phyloP scores from a whole-genome alignment of 2,113 vertebrate genomes.

The Brachionichthys hirsutus region DNA sequence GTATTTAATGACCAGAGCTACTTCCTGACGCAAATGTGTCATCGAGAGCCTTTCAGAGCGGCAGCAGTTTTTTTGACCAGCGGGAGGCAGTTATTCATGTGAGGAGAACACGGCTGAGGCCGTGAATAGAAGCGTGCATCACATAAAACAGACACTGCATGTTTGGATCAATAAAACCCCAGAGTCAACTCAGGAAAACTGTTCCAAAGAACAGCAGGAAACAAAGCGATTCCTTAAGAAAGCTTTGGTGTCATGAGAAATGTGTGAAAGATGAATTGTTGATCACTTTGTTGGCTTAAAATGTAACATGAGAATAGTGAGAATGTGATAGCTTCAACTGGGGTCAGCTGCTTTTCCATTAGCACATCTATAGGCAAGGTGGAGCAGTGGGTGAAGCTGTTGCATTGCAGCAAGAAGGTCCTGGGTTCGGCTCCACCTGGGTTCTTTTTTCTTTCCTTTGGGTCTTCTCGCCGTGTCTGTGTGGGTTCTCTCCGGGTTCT shows the following conservation, averaged over 20 bases:
- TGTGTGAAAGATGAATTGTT: neutral
- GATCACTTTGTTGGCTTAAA: too few relatives aligned
- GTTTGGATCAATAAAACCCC: slow-evolving; percentile 17
- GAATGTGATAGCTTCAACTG: too few relatives aligned
- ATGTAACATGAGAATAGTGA: too few relatives aligned
- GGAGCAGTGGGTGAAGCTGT: too few relatives aligned
- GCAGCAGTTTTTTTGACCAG: slow-evolving; percentile 13
- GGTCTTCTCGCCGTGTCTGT: too few relatives aligned
- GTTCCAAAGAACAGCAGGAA: slow-evolving; percentile 9
- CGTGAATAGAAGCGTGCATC: neutral
- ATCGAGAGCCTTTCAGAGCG: slow-evolving; percentile 56
- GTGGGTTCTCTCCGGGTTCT: too few relatives aligned
- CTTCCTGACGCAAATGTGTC: slow-evolving; percentile 79
- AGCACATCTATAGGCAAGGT: too few relatives aligned
- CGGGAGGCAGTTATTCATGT: slow-evolving; percentile 19
- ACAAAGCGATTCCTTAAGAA: neutral
- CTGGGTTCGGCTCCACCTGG: too few relatives aligned
- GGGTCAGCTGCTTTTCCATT: too few relatives aligned
- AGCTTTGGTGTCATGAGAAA: neutral
- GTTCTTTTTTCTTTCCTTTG: too few relatives aligned
- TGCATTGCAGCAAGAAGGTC: too few relatives aligned
- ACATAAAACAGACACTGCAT: slow-evolving; percentile 40
- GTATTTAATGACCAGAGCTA: slow-evolving; percentile 46
- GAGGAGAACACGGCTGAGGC: slow-evolving; percentile 2
- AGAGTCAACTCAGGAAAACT: neutral